phyloP scores from a whole-genome alignment of 2,888 invertebrate genomes.

The Orthosia cruda region DNA sequence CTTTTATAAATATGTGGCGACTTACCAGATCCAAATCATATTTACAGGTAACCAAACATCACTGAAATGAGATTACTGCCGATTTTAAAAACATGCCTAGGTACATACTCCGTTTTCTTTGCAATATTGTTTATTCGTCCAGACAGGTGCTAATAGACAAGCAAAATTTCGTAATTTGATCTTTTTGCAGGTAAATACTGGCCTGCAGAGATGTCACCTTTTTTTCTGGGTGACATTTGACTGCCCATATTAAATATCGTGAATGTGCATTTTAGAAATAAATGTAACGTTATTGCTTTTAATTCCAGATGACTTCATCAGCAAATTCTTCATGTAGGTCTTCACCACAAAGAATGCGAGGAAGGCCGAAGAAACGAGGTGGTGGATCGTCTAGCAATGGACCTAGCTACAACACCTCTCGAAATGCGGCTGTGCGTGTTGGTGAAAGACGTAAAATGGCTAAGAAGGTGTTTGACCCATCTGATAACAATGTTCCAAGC shows the following conservation, averaged over 20 bases:
- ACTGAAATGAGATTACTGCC: no score
- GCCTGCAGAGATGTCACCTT: background rate
- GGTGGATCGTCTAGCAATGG: conserved; percentile 79
- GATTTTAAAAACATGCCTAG: no score
- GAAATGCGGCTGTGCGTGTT: conserved; percentile 89
- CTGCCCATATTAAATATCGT: background rate
- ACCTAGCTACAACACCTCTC: conserved; percentile 75
- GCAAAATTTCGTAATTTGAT: background rate
- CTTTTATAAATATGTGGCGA: no score
- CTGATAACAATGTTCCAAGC: conserved; percentile 95
- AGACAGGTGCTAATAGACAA: background rate
- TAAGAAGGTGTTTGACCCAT: conserved; percentile 97
- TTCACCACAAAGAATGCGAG: conserved; percentile 88
- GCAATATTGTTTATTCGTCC: background rate
- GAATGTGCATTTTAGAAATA: background rate
- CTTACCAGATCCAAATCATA: no score
- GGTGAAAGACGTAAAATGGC: conserved; percentile 94
- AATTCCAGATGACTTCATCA: conserved; percentile 88
- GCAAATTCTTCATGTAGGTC: conserved; percentile 90
- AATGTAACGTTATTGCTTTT: background rate
- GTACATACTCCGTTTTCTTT: background rate
- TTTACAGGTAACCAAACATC: no score
- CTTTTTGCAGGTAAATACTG: conserved; percentile 20
- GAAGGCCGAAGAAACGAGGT: conserved; percentile 86
- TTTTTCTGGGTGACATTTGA: conserved; percentile 8